Evolutionary conservation across 1,140 invertebrate species (phyloP).

Genomic region (Copidosoma floridanum): DNA sequence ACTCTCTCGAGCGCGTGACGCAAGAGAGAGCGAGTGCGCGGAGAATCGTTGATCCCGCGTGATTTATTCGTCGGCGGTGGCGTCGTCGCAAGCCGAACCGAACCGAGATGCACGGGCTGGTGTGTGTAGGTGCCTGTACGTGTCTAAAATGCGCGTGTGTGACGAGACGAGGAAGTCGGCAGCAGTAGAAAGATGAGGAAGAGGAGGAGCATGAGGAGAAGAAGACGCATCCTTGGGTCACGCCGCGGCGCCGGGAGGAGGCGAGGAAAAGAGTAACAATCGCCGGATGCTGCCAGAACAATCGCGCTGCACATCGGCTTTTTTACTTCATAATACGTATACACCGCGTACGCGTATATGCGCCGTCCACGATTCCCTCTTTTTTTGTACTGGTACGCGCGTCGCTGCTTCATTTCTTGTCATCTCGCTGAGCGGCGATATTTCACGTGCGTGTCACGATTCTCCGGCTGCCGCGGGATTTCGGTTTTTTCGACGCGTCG

Average conservation of each 20-base stretch:
- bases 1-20: constrained; percentile 7
- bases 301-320: no score
- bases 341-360: no score
- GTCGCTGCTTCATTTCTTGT: constrained; percentile 11
- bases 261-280: constrained; percentile 17
- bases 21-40: no score
- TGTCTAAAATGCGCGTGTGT: background rate
- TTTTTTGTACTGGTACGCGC: constrained; percentile 5
- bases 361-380: no score
- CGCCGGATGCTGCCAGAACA: constrained; percentile 24
- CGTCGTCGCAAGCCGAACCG: background rate
- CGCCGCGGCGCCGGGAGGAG: background rate
- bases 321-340: no score
- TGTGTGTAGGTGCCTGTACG: no score
- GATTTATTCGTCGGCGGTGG: constrained; percentile 22
- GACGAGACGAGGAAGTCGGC: background rate
- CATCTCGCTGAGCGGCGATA: constrained; percentile 5
- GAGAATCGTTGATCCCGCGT: constrained; percentile 25
- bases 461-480: background rate
- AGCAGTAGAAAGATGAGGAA: background rate
- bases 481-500: background rate
- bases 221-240: constrained; percentile 1
- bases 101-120: no score
- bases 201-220: background rate
- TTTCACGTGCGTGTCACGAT: constrained; percentile 7